Evolutionary conservation across 2,113 vertebrate species (phyloP), one percentile per base, ranked within the genome.

Genomic region (Mobula hypostoma): DNA sequence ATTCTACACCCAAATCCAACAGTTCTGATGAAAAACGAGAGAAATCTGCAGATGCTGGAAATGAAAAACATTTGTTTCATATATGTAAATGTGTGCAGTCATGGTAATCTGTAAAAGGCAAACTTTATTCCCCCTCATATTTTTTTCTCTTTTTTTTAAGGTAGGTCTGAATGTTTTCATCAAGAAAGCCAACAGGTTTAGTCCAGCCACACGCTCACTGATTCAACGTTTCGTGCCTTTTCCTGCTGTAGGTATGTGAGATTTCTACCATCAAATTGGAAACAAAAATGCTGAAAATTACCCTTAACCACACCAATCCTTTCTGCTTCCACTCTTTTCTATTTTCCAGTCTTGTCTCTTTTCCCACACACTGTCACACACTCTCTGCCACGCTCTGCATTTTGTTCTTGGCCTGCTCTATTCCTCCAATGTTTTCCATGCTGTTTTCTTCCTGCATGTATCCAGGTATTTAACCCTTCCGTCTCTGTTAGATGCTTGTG

Each of bases 201-300:
- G 96, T 82, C 98, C 98, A 0, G 97, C 98, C 70, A 98, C 97
- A 77, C 97, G 97, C 91, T 96, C 98, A 36, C 94, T 99, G 95
- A 97, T 99, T 95, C 98, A 99, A 97, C 97, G 98, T 95, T 98
- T 99, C 94, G 97, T 98, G 96, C 98, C 98, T 0, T 99, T 99
- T 96, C 98, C 98, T 24, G 98, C 98, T 76, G 98, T 98, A 70
- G 98, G 98, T 99, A 96, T 96, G 96, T 96, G 94, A 83, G 8
- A n/a, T 7, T 83, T 74, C 5, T 14, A 29, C 2, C 56, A 29
- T 66, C 63, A 40, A 1, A 68, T 94, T 68, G 63, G 85, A 85
- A 58, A 58, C 48, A 29, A 2, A 66, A 66, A 17, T 66, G 58
- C 24, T 88, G 61, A 7, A 32, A 66, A 66, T 32, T 7, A 14